Base-by-base conservation (phyloP, 92 coral and sea anemone species). In the Montipora capitata region DNA sequence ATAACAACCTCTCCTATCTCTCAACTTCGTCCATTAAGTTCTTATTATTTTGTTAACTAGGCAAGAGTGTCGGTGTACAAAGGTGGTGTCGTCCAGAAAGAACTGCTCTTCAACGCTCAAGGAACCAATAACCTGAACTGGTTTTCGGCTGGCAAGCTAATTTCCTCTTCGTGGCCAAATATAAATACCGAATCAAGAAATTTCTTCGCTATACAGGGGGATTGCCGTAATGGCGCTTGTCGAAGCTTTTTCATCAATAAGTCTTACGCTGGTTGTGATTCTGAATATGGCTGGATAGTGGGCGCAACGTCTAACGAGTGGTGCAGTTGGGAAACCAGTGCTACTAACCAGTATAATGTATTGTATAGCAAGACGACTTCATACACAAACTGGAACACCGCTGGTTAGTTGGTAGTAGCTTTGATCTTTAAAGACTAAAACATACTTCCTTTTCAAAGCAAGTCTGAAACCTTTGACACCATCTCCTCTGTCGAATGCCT, bases 161-260 rank as follows among this genome's bases (percentile, higher is more conserved):
- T 45, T 20, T 52, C 78, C 7, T 84, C 93, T 49, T 78, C 96
- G 2, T 94, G 96, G 96, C 16, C 78, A 16, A 93, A 92, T 40
- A 61, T 94, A 2, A 16, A 39, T 7, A 48, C 91, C 2, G 84
- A 81, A 67, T 89, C 81, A 13, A 79, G 16, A 3, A 94, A 94
- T 81, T 49, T 5, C 86, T 91, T 94, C 66, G 49, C 86, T 74
- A 78, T 91, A 20, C 67, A 80, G 48, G 85, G 76, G 2, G 51
- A 20, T 17, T 58, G 68, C 20, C 12, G 0, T n/a, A 70, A 27
- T 0, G 10, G 2, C 9, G 3, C 0, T 8, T 43, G 69, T 8
- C 96, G 96, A 3, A 76, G 82, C 14, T 94, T 94, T 71, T 54
- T 79, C 49, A 94, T 91, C 10, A 94, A 56, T 87, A 64, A 85